phyloP scores from a whole-genome alignment of 2,888 invertebrate species.

The Microdon myrmicae region DNA sequence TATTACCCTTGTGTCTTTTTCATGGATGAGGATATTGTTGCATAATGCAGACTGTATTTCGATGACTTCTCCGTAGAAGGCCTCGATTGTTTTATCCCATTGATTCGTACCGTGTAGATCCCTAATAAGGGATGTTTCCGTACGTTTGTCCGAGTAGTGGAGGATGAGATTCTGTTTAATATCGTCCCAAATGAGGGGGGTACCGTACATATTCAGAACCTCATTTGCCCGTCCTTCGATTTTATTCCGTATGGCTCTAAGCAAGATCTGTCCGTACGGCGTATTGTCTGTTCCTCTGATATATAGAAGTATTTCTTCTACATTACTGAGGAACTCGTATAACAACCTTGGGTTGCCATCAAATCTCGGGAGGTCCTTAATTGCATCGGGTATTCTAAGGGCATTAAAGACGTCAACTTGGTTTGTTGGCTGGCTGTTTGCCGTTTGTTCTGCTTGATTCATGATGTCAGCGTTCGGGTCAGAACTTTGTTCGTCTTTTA shows the following conservation, averaged over 20 bases:
- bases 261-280: constrained; percentile 26
- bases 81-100: constrained; percentile 16
- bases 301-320: constrained; percentile 37
- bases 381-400: constrained; percentile 45
- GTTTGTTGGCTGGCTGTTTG: too few relatives aligned
- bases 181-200: constrained; percentile 28
- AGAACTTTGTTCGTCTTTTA: too few relatives aligned
- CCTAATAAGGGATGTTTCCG: constrained; percentile 32
- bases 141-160: constrained; percentile 39
- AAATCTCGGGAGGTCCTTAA: constrained; percentile 41
- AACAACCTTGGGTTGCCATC: constrained; percentile 31
- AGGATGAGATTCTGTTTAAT: constrained; percentile 48
- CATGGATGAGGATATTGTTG: constrained; percentile 43
- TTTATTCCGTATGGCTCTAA: constrained; percentile 48
- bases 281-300: constrained; percentile 21
- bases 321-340: constrained; percentile 39
- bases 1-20: constrained; percentile 28
- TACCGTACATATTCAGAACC: constrained; percentile 46
- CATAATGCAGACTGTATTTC: constrained; percentile 39
- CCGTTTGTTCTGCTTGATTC: too few relatives aligned
- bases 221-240: constrained; percentile 47
- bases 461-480: too few relatives aligned
- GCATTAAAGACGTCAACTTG: constrained; percentile 13
- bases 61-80: constrained; percentile 25
- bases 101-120: constrained; percentile 33